These are phyloP conservation scores for Neodontobutis hainanensis DNA, from an alignment of 2,113 vertebrate species.

Conservation along the genomic window DNA sequence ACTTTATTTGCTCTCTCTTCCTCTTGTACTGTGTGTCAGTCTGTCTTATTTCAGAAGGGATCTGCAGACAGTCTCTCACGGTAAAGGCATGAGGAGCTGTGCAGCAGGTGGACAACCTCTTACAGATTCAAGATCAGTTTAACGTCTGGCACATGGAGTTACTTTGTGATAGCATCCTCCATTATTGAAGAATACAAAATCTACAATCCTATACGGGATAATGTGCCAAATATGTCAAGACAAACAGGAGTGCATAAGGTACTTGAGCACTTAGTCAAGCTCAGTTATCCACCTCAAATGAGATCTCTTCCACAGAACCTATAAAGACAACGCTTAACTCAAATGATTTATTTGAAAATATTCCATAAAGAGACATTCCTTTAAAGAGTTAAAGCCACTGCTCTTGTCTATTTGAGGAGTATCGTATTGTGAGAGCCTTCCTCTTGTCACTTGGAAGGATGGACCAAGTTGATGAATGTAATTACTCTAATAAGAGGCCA, in stretches of 20 bases:
- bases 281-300: no score
- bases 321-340: no score
- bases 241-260: no score
- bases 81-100: conserved; percentile 14
- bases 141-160: no score
- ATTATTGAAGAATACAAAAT: no score
- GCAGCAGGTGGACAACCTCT: conserved; percentile 28
- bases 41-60: conserved; percentile 29
- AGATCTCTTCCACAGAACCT: no score
- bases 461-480: conserved; percentile 53
- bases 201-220: no score
- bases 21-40: conserved; percentile 18
- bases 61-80: conserved; percentile 42
- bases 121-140: background rate
- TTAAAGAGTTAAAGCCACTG: conserved; percentile 27
- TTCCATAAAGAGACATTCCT: background rate
- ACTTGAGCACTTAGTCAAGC: no score
- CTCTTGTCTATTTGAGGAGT: conserved; percentile 37
- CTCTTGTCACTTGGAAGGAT: conserved; percentile 54
- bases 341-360: background rate
- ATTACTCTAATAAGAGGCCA: conserved; percentile 62
- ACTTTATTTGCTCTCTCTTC: conserved; percentile 24
- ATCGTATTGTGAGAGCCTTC: conserved; percentile 49
- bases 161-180: no score
- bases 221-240: no score